Evolutionary conservation across 2,888 invertebrate genomes (phyloP), one percentile per base, ranked within the genome.

Genomic region (Apodemia zela): DNA sequence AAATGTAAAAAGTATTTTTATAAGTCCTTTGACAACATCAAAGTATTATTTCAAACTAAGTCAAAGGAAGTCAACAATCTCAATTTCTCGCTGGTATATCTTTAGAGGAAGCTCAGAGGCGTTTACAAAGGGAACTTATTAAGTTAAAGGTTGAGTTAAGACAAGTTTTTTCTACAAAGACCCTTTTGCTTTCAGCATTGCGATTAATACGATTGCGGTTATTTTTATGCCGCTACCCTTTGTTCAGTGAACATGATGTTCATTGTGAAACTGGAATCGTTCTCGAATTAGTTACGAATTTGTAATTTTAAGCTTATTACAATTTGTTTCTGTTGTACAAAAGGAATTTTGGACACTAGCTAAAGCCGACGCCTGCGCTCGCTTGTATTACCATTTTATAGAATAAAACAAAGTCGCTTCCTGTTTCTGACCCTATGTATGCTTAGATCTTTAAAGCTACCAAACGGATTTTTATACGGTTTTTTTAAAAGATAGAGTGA

Each of bases 41-140:
- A 51, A 51, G 51, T 51, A 51, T 51, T 17, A 51, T 21, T 51
- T 18, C 21, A 51, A 51, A 51, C 51, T 51, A 18, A 51, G 18
- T 51, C 51, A 51, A 51, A 51, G 51, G 51, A 51, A 51, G 21
- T 21, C 51, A 51, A 51, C 51, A 51, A 51, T 51, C 51, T 51
- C 51, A 21, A 51, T 51, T 51, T 51, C 51, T 51, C 51, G 21
- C 21, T 51, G 5, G 51, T 18, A 25, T 51, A 18, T 51, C 21
- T 51, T 13, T 18, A 13, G 25, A 51, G 51, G 51, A 51, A 51
- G 51, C 51, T 25, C 51, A 8, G 18, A 18, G 11, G 1, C 51
- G 51, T 18, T 21, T 13, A 51, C 51, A 51, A 51, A 51, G 51
- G 25, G 21, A 51, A 51, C 21, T 51, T 51, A 21, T 51, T 51